Conservation (phyloP, 2,888 invertebrate species). For the Melanargia galathea region DNA sequence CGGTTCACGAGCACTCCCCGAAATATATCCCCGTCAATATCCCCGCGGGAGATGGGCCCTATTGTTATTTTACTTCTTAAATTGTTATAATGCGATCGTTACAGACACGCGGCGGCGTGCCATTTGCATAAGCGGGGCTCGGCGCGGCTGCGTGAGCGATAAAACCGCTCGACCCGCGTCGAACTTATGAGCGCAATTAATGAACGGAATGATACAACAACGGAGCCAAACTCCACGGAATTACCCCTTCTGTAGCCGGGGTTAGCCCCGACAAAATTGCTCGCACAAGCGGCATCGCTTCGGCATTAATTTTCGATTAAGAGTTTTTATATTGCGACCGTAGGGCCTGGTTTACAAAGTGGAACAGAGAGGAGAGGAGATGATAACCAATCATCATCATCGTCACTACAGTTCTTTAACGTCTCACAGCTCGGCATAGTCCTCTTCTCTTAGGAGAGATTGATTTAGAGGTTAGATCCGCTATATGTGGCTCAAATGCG, state of each 20-base stretch:
- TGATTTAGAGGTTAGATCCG: no score
- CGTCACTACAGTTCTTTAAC: no score
- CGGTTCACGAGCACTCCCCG: background rate
- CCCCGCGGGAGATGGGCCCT: conserved; percentile 42
- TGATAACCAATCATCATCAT: no score
- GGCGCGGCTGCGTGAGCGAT: conserved; percentile 64
- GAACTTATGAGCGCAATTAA: conserved; percentile 77
- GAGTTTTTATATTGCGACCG: conserved; percentile 59
- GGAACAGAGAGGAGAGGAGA: no score
- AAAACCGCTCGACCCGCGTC: conserved; percentile 61
- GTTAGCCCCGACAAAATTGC: conserved; percentile 26
- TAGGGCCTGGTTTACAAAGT: no score
- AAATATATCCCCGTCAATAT: conserved; percentile 7
- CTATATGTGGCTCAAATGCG: no score
- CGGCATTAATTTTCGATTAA: conserved; percentile 69
- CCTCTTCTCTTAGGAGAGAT: no score
- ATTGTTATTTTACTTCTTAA: conserved; percentile 80
- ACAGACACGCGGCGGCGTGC: conserved; percentile 72
- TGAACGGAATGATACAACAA: conserved; percentile 72
- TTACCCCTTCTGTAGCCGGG: conserved; percentile 55
- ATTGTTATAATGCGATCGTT: conserved; percentile 77
- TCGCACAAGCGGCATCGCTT: conserved; percentile 41
- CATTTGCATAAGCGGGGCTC: conserved; percentile 74
- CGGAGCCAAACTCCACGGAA: conserved; percentile 49
- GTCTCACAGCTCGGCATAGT: no score